phyloP scores from a whole-genome alignment of 2,113 vertebrate species.

The Toxostoma redivivum region DNA sequence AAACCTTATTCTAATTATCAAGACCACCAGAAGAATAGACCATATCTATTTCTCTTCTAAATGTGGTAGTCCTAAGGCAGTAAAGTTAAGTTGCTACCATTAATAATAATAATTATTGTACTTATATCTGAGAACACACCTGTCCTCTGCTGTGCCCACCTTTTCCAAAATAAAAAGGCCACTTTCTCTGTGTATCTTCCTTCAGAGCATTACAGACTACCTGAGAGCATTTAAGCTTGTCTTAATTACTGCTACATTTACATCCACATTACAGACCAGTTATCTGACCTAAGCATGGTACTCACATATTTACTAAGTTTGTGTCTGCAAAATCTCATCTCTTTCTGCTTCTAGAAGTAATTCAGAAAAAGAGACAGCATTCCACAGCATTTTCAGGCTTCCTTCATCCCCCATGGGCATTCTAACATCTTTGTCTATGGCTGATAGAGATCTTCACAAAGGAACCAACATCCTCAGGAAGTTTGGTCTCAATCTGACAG shows the following conservation, averaged over 20 bases:
- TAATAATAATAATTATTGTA: neutral
- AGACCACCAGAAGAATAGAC: neutral
- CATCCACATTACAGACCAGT: neutral
- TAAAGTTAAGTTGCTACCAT: neutral
- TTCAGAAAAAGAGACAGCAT: neutral
- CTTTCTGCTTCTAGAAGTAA: neutral
- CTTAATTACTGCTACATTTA: neutral
- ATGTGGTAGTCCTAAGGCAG: neutral
- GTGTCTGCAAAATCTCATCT: neutral
- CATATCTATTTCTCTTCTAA: neutral
- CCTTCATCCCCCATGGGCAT: neutral
- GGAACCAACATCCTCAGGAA: neutral
- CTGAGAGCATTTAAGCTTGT: neutral
- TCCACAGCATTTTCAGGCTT: neutral
- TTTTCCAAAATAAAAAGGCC: neutral
- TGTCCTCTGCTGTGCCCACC: neutral
- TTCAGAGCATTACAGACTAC: neutral
- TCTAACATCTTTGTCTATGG: neutral
- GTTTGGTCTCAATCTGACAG: neutral
- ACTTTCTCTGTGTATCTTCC: neutral
- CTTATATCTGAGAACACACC: neutral
- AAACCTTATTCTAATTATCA: neutral
- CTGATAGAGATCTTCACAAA: neutral
- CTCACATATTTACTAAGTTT: fast-evolving
- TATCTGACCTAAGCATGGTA: neutral